Evolutionary conservation across 1,140 invertebrate species (phyloP).

Genomic region (Leptinotarsa undecemlineata): DNA sequence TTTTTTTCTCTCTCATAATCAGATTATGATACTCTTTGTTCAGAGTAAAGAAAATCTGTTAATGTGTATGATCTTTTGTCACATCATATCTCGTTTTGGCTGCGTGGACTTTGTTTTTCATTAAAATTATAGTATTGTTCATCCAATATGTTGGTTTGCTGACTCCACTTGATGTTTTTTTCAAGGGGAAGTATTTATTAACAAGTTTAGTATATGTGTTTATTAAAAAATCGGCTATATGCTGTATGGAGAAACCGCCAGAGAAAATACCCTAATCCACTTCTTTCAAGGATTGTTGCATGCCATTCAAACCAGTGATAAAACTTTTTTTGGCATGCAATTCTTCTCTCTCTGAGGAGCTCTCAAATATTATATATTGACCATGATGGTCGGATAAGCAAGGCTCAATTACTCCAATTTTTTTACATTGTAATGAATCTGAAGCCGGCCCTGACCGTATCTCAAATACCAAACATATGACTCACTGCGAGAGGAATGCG

Average conservation of each 20-base stretch:
- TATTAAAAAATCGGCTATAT: neutral
- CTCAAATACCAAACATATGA: too few relatives aligned
- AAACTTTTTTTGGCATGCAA: neutral
- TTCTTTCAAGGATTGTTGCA: neutral
- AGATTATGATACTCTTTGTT: too few relatives aligned
- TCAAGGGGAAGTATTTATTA: neutral
- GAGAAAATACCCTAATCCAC: neutral
- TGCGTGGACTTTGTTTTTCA: conserved; percentile 10
- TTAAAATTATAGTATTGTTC: neutral
- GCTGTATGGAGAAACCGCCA: neutral
- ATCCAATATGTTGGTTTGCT: neutral
- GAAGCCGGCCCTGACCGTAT: too few relatives aligned
- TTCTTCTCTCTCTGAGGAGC: neutral
- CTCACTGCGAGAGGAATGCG: too few relatives aligned
- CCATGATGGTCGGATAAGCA: conserved; percentile 13
- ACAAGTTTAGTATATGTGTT: neutral
- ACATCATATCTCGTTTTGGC: conserved; percentile 1
- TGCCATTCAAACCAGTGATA: neutral
- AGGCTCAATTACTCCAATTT: neutral
- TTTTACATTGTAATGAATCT: too few relatives aligned
- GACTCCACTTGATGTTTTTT: neutral
- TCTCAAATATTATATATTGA: neutral
- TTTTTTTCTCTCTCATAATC: too few relatives aligned
- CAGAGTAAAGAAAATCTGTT: neutral
- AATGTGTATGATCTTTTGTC: neutral